Conservation (phyloP, 2,797 vertebrate genomes). For the Odontamblyopus rebecca region DNA sequence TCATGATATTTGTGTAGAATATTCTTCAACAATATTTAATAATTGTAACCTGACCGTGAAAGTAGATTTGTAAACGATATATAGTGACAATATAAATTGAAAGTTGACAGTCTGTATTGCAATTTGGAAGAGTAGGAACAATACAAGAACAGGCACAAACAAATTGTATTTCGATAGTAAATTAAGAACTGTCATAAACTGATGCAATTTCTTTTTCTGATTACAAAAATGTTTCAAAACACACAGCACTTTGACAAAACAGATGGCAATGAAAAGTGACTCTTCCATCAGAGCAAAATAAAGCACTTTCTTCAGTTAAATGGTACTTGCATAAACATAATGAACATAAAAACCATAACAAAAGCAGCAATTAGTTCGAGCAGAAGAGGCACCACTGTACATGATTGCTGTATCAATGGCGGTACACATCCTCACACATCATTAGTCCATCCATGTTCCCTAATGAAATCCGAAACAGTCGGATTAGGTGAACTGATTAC, state of each 20-base stretch:
- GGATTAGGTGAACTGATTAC: conserved; percentile 46
- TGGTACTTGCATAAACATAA: background rate
- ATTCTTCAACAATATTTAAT: background rate
- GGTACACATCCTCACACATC: conserved; percentile 23
- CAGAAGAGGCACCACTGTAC: background rate
- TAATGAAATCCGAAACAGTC: conserved; percentile 26
- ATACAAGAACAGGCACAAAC: background rate
- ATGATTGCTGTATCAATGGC: conserved; percentile 52
- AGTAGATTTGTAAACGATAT: background rate
- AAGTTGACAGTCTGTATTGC: too few species aligned
- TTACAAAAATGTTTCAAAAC: background rate
- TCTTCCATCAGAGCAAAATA: background rate
- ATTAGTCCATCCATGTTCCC: conserved; percentile 22
- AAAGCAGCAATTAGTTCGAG: background rate
- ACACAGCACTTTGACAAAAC: background rate
- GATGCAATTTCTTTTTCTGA: background rate
- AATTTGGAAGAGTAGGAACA: background rate
- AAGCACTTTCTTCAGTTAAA: background rate
- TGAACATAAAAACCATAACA: background rate
- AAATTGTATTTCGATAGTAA: background rate
- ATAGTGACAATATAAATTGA: too few species aligned
- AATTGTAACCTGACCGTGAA: background rate
- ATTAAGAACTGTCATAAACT: background rate
- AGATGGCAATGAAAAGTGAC: background rate
- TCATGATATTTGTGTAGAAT: background rate